Conservation (phyloP, 2,797 vertebrate genomes). For the Ptychobarbus kaznakovi region DNA sequence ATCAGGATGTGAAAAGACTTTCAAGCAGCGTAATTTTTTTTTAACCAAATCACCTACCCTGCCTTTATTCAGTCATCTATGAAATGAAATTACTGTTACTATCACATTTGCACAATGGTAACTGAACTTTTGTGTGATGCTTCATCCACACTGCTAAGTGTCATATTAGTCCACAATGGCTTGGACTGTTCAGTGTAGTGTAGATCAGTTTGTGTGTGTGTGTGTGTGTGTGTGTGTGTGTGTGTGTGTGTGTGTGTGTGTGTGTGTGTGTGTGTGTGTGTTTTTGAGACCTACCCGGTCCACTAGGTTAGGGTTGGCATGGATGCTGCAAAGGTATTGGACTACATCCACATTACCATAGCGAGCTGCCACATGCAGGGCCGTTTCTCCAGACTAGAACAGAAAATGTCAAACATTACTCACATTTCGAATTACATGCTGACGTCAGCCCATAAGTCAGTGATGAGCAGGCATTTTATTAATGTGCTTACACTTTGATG, state of each 20-base stretch:
- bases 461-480: slow-evolving; percentile 18
- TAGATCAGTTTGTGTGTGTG: background rate
- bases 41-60: background rate
- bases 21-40: too few species aligned
- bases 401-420: slow-evolving; percentile 36
- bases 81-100: background rate
- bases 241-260: background rate
- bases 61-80: background rate
- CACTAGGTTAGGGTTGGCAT: slow-evolving; percentile 88
- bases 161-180: background rate
- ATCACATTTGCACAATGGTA: background rate
- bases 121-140: background rate
- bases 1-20: too few species aligned
- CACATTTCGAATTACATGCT: slow-evolving; percentile 2
- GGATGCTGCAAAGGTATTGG: slow-evolving; percentile 89
- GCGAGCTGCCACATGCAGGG: slow-evolving; percentile 93
- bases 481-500: slow-evolving; percentile 7
- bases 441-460: background rate
- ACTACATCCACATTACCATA: slow-evolving; percentile 96
- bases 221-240: background rate
- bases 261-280: background rate
- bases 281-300: slow-evolving; percentile 85
- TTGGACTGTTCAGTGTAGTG: background rate
- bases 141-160: background rate
- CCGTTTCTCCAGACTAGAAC: slow-evolving; percentile 92